Base-by-base conservation (phyloP, 2,888 invertebrate genomes). In the Exocentrus adspersus region DNA sequence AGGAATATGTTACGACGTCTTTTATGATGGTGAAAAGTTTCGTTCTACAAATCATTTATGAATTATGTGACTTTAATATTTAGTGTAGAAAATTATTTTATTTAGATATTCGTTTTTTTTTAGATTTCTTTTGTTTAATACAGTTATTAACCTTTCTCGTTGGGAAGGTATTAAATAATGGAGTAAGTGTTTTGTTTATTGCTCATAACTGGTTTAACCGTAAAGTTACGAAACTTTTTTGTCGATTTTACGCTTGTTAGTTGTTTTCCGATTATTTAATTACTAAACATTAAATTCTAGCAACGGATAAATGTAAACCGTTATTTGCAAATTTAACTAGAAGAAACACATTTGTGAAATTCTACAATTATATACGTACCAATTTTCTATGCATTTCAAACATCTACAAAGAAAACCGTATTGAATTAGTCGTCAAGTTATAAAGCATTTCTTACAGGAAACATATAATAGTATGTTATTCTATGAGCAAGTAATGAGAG, bases 1-100 rank as follows among this genome's bases (percentile, higher is more conserved):
- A 63, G 63, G 63, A 63, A 63, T 63, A 63, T 59, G 59, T 63
- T 63, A 63, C 59, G 63, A 63, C 59, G 63, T 46, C 59, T 63
- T 58, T 59, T 63, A 59, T 59, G 63, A 63, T 53, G 58, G 53
- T 58, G 48, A 59, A 63, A 63, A 63, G 53, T 63, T 59, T 53
- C 59, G 63, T 56, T 56, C 63, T 59, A 63, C 63, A 63, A 63
- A 63, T 63, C 63, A 63, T 63, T 63, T 59, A 58, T 59, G 58
- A 63, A 59, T 63, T 59, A 56, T 56, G 56, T 56, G 56, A 56
- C 56, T 56, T 56, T 56, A 56, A 56, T 52, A 50, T 50, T 50
- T 52, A 52, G 52, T 37, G 52, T 41, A 17, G 50, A 50, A 48
- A 48, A 48, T 48, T 48, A 21, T 30, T 16, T 30, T 14, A 20